Evolutionary conservation across 2,797 vertebrate genomes (phyloP).

Genomic region (Echiichthys vipera): DNA sequence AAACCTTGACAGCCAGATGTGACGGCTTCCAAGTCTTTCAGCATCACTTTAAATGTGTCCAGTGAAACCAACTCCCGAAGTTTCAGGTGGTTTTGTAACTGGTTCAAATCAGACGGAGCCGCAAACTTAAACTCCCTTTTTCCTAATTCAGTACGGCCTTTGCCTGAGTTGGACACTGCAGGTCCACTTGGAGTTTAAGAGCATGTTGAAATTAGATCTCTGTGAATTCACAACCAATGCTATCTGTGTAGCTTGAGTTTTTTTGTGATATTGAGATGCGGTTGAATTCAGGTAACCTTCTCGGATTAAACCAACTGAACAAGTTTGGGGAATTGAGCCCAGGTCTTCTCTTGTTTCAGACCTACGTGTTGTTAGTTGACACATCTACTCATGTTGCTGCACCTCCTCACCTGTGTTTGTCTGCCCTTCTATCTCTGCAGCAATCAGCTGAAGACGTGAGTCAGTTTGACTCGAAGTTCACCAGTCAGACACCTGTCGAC

Average conservation of each 20-base stretch:
- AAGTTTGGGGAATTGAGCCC: neutral
- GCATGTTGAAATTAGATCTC: neutral
- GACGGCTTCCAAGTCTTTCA: too few relatives aligned
- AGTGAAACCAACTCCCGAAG: too few relatives aligned
- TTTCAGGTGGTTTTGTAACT: too few relatives aligned
- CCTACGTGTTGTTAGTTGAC: neutral
- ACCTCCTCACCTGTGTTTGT: slow-evolving; percentile 18
- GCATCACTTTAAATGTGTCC: too few relatives aligned
- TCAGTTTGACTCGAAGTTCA: slow-evolving; percentile 99
- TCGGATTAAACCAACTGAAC: neutral
- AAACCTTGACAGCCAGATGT: too few relatives aligned
- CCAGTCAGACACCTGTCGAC: slow-evolving; percentile 98
- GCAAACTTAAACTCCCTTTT: too few relatives aligned
- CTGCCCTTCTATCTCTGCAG: slow-evolving; percentile 72
- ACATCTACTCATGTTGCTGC: slow-evolving; percentile 30
- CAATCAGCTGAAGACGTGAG: slow-evolving; percentile 99
- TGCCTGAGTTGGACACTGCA: neutral
- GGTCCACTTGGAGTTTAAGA: neutral
- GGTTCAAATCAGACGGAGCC: too few relatives aligned
- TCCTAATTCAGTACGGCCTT: too few relatives aligned
- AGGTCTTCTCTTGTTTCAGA: slow-evolving; percentile 35
- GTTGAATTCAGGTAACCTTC: neutral
- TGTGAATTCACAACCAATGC: neutral
- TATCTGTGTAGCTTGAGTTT: neutral
- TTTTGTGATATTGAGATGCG: neutral